These are phyloP conservation scores for Pseudomyrmex flavicornis DNA, from an alignment of 1,140 invertebrate genomes.

Conservation along the genomic window DNA sequence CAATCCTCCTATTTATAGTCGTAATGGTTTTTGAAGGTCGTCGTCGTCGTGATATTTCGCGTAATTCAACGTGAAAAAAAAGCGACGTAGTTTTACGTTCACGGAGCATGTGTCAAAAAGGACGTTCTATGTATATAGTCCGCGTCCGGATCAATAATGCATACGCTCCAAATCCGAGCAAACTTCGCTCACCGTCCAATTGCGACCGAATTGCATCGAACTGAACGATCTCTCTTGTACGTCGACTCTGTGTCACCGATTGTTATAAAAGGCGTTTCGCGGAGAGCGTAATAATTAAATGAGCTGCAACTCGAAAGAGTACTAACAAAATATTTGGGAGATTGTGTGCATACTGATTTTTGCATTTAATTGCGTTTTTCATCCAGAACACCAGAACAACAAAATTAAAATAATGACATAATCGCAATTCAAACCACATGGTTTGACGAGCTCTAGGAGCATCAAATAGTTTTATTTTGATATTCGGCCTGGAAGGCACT, in stretches of 20 bases:
- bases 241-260: neutral
- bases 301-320: too few relatives aligned
- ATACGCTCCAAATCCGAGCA: slow-evolving; percentile 45
- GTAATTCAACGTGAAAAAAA: slow-evolving; percentile 19
- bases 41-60: neutral
- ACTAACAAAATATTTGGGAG: too few relatives aligned
- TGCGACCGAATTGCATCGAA: slow-evolving; percentile 21
- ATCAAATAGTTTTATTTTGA: too few relatives aligned
- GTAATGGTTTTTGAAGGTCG: slow-evolving; percentile 11
- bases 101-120: slow-evolving; percentile 43
- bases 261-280: too few relatives aligned
- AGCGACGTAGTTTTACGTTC: slow-evolving; percentile 11
- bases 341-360: too few relatives aligned
- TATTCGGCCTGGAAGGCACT: too few relatives aligned
- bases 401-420: too few relatives aligned
- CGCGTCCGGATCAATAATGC: slow-evolving; percentile 51
- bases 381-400: too few relatives aligned
- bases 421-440: too few relatives aligned
- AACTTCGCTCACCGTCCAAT: slow-evolving; percentile 40
- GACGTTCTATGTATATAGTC: slow-evolving; percentile 33
- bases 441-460: too few relatives aligned
- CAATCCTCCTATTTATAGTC: neutral
- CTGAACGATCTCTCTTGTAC: neutral
- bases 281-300: too few relatives aligned
- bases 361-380: too few relatives aligned